A percentile compares a stretch with the other conserved stretches of the same genome.
These are phyloP conservation scores for Ovis aries DNA, from an alignment of 2,113 vertebrate genomes.

Conservation along the genomic window DNA sequence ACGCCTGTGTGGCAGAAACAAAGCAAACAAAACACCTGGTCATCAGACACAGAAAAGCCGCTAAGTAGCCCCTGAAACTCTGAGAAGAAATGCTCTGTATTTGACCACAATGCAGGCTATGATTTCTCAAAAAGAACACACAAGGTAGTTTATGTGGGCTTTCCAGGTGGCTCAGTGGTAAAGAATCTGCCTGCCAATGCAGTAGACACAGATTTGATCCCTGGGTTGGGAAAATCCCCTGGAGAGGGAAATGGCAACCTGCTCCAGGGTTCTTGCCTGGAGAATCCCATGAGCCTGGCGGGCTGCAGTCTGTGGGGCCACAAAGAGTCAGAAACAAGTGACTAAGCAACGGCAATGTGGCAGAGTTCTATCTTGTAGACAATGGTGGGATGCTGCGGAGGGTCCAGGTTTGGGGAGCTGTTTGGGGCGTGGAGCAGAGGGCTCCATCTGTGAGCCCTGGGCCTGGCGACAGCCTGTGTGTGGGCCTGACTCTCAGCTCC, in stretches of 20 bases:
- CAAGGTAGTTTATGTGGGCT: neutral
- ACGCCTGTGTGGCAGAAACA: neutral
- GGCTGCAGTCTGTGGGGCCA: neutral
- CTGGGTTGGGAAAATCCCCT: neutral
- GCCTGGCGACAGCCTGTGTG: fast-evolving
- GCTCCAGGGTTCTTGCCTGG: neutral
- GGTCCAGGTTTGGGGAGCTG: neutral
- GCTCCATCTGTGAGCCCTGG: neutral
- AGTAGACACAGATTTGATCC: neutral
- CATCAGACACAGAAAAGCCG: fast-evolving
- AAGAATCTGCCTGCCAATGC: neutral
- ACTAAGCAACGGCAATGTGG: neutral
- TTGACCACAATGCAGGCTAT: fast-evolving
- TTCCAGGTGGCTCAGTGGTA: neutral
- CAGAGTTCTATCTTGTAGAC: neutral
- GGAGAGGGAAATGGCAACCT: neutral
- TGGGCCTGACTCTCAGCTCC: neutral
- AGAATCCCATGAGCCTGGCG: neutral
- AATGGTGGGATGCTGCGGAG: fast-evolving
- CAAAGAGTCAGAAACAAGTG: neutral
- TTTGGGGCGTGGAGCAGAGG: neutral
- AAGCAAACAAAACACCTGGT: neutral
- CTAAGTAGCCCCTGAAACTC: neutral
- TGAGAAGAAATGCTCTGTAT: fast-evolving
- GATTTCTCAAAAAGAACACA: neutral